Conservation (phyloP, 2,113 vertebrate genomes). For the Nesoenas mayeri region DNA sequence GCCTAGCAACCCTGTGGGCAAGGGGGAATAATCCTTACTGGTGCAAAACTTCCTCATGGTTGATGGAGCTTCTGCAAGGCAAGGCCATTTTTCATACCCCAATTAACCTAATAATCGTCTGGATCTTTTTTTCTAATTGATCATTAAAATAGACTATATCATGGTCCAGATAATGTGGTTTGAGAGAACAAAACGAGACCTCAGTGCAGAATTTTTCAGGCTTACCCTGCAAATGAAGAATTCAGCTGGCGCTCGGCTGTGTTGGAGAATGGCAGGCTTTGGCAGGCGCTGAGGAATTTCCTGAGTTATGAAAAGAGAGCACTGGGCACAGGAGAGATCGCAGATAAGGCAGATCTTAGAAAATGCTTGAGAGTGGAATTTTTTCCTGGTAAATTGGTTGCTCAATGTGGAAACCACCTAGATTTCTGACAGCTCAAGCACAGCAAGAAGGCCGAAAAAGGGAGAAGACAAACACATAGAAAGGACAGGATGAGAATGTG, state of each 20-base stretch:
- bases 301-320: conserved; percentile 40
- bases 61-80: neutral
- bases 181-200: neutral
- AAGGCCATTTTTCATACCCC: neutral
- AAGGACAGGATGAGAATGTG: neutral
- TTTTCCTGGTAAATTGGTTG: neutral
- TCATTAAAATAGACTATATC: neutral
- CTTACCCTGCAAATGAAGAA: neutral
- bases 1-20: conserved; percentile 40
- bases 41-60: conserved; percentile 1
- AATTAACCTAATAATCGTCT: neutral
- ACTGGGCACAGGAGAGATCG: neutral
- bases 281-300: conserved; percentile 6
- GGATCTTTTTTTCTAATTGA: neutral
- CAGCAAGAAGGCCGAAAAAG: neutral
- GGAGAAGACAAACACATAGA: neutral
- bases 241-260: neutral
- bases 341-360: conserved; percentile 38
- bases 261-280: conserved; percentile 4
- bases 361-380: conserved; percentile 27
- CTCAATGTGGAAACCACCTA: conserved; percentile 15
- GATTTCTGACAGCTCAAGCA: neutral
- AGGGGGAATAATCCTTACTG: conserved; percentile 11
- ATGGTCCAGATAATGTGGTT: neutral
- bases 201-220: neutral